These are phyloP conservation scores for Saimiri boliviensis DNA, from an alignment of 2,113 vertebrate genomes.

Conservation along the genomic window DNA sequence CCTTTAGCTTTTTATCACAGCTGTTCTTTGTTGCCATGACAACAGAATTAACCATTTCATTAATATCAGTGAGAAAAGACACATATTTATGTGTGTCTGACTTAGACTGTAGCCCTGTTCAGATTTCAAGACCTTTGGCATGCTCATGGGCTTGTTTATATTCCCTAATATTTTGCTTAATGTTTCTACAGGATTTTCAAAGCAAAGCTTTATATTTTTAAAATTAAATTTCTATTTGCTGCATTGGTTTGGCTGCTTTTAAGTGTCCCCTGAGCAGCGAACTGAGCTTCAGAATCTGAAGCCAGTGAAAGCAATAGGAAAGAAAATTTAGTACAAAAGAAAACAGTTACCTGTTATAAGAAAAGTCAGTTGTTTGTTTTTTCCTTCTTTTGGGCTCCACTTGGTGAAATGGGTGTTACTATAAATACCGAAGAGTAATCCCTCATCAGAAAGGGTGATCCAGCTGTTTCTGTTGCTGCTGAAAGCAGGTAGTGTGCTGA, in stretches of 20 bases:
- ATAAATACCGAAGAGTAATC: conserved; percentile 67
- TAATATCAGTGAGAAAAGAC: conserved; percentile 83
- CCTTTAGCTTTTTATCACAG: conserved; percentile 89
- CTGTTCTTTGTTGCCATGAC: conserved; percentile 91
- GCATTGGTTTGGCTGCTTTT: conserved; percentile 79
- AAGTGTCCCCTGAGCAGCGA: conserved; percentile 74
- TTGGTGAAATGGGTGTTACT: conserved; percentile 62
- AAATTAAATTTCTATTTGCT: conserved; percentile 81
- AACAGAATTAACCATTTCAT: conserved; percentile 91
- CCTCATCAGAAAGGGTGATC: conserved; percentile 61
- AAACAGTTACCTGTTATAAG: conserved; percentile 71
- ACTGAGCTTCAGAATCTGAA: conserved; percentile 74
- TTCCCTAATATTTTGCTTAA: conserved; percentile 71
- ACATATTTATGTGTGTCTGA: conserved; percentile 77
- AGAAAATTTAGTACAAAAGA: conserved; percentile 75
- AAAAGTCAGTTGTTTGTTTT: conserved; percentile 57
- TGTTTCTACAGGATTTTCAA: conserved; percentile 69
- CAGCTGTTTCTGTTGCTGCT: conserved; percentile 58
- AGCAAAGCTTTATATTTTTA: conserved; percentile 70
- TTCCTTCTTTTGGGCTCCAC: conserved; percentile 58
- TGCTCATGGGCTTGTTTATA: conserved; percentile 73
- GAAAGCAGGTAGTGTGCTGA: conserved; percentile 50
- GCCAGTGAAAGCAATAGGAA: conserved; percentile 60
- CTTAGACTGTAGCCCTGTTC: conserved; percentile 69
- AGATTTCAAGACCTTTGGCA: conserved; percentile 75